These are phyloP conservation scores for Eupithecia centaureata DNA, from an alignment of 2,888 invertebrate species.

Conservation along the genomic window DNA sequence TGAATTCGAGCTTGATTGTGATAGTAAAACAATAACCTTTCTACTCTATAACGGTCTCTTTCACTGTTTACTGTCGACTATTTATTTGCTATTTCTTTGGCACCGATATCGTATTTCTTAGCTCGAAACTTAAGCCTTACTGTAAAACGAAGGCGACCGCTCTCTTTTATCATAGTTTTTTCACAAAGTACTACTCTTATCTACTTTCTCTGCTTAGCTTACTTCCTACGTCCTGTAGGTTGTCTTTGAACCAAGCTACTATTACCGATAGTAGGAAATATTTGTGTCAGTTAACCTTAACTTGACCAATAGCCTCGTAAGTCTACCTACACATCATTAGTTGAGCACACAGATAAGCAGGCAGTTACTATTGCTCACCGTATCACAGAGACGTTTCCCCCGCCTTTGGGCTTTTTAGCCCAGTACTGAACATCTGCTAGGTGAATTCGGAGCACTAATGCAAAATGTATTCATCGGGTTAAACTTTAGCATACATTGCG, in stretches of 20 bases:
- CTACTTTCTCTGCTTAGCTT: too few relatives aligned
- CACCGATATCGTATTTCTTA: background rate
- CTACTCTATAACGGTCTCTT: background rate
- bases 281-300: background rate
- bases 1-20: background rate
- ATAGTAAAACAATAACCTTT: background rate
- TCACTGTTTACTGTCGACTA: background rate
- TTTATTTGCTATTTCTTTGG: conserved; percentile 2
- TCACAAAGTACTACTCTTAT: background rate
- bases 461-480: too few relatives aligned
- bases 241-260: background rate
- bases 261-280: background rate
- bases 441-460: too few relatives aligned
- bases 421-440: too few relatives aligned
- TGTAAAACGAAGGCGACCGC: background rate
- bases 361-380: background rate
- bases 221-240: too few relatives aligned
- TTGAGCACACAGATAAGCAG: background rate
- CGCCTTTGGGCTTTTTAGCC: too few relatives aligned
- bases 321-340: background rate
- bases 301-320: background rate
- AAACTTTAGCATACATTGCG: background rate
- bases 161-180: background rate
- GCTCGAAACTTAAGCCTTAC: background rate
- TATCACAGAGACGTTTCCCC: conserved; percentile 35